Evolutionary conservation across 2,888 invertebrate species (phyloP).

Genomic region (Mythimna impura): DNA sequence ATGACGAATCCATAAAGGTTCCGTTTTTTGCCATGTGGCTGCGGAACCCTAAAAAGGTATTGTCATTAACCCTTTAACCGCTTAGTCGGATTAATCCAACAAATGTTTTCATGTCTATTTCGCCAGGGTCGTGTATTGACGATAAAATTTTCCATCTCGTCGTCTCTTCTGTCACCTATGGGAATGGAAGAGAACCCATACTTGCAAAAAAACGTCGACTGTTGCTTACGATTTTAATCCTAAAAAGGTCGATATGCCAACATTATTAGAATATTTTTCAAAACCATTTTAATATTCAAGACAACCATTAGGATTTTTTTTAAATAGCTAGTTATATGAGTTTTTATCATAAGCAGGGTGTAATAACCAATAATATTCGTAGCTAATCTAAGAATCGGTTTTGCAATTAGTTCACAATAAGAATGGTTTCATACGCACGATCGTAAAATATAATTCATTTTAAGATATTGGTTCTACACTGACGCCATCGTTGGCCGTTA

Average conservation of each 20-base stretch:
- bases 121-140: too few relatives aligned
- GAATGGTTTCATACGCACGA: slow-evolving; percentile 12
- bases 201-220: too few relatives aligned
- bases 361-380: slow-evolving; percentile 2
- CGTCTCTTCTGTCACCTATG: too few relatives aligned
- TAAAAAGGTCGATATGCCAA: not conserved
- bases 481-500: slow-evolving; percentile 15
- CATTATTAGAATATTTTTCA: slow-evolving; percentile 13
- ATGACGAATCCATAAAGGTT: too few relatives aligned
- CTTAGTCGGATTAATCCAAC: too few relatives aligned
- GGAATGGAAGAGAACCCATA: too few relatives aligned
- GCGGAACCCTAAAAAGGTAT: too few relatives aligned
- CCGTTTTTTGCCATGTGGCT: too few relatives aligned
- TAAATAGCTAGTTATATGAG: not conserved
- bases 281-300: not conserved
- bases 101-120: too few relatives aligned
- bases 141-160: too few relatives aligned
- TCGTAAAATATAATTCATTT: slow-evolving; percentile 1
- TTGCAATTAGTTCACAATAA: slow-evolving; percentile 11
- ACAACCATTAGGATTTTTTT: not conserved
- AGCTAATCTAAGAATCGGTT: slow-evolving; percentile 4
- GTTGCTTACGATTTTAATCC: too few relatives aligned
- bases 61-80: too few relatives aligned
- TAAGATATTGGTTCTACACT: slow-evolving; percentile 9
- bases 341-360: not conserved